Base-by-base conservation (phyloP, 2,797 vertebrate species). In the Acrossocheilus wenchowensis region DNA sequence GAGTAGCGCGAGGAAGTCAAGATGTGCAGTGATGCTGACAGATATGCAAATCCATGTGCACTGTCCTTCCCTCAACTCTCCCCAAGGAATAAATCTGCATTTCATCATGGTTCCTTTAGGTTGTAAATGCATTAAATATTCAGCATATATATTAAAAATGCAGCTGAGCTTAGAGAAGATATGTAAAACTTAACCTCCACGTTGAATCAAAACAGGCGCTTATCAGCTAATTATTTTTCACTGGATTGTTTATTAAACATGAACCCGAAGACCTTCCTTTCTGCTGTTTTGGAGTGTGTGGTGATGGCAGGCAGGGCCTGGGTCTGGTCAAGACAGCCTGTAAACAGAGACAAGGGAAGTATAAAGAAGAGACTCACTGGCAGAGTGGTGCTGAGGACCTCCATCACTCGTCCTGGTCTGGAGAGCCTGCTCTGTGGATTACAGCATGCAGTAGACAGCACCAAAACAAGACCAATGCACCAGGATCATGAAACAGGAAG, bases 161-260 rank as follows among this genome's bases (percentile, higher is more conserved):
- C 74, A 89, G 84, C 88, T 90, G 48, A 30, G 90, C 90, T 92
- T 77, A 43, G 87, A 92, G 91, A 91, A 89, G 54, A 90, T 89
- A 90, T 86, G 90, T 87, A 88, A 87, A 91, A 81, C 83, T 34
- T 23, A 85, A 85, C 90, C 89, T 84, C 81, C n/a, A 80, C 74
- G 85, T 88, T 91, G 90, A 93, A 94, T 91, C 86, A 92, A 90
- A 91, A 89, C 69, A 77, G 87, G 87, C 81, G 66, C 89, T 91
- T 91, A 91, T 93, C 90, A 89, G 90, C 91, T 92, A 92, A 95
- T 94, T 83, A 94, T 94, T 92, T 90, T 93, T 71, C 83, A 30
- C 87, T 86, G 88, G 90, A 92, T 90, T 95, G 92, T 93, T 94
- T 92, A 93, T 93, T 90, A 92, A 91, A 93, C 86, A 91, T 83